Conservation (phyloP, 30 jellyfish, hydroid and myxozoan genomes). For the Pelagia noctiluca region DNA sequence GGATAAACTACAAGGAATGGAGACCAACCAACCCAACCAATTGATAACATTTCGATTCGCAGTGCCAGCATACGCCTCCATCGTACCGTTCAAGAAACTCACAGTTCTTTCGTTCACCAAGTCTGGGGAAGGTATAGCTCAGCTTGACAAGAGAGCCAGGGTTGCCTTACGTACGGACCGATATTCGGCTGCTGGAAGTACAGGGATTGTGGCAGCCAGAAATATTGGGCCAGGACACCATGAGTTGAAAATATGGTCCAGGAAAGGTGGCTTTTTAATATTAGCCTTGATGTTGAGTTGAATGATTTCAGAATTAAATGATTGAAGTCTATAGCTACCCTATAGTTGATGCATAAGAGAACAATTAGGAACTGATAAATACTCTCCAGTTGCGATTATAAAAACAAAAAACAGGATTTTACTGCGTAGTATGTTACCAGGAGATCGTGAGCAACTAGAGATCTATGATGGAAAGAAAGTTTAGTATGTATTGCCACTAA, state of each 20-base stretch:
- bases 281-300: slow-evolving; percentile 76
- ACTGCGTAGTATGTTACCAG: no score
- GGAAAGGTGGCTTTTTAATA: slow-evolving; percentile 55
- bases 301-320: no score
- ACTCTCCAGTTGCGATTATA: no score
- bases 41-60: slow-evolving; percentile 57
- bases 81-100: slow-evolving; percentile 45
- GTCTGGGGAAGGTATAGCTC: slow-evolving; percentile 75
- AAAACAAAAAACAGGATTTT: no score
- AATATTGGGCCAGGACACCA: slow-evolving; percentile 79
- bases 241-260: slow-evolving; percentile 74
- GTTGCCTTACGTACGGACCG: slow-evolving; percentile 53
- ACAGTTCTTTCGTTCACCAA: slow-evolving; percentile 62
- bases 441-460: no score
- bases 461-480: no score
- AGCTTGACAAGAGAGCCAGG: slow-evolving; percentile 59
- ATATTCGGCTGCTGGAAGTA: slow-evolving; percentile 45
- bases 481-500: no score
- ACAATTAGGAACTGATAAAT: no score
- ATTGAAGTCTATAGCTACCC: no score
- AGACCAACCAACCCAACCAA: slow-evolving; percentile 54
- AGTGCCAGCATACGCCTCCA: slow-evolving; percentile 63
- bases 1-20: slow-evolving; percentile 65
- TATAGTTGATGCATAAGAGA: no score
- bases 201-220: slow-evolving; percentile 61